phyloP scores from a whole-genome alignment of 2,113 vertebrate genomes.

The Melanocharis versteri region DNA sequence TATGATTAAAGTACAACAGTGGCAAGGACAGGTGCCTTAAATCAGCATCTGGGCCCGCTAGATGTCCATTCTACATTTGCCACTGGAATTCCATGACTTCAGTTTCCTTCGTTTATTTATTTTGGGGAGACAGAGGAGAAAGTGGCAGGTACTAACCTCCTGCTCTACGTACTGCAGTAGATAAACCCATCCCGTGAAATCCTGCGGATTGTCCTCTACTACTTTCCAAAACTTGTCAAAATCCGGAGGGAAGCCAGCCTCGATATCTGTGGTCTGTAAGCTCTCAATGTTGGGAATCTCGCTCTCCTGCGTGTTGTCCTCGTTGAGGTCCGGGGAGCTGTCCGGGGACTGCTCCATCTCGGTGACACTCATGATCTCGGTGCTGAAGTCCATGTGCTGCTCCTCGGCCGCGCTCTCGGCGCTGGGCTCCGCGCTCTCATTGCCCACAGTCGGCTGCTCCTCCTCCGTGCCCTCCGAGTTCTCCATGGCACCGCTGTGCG shows the following conservation, averaged over 20 bases:
- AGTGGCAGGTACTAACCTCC: conserved; percentile 80
- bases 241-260: conserved; percentile 82
- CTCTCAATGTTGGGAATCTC: conserved; percentile 60
- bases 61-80: neutral
- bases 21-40: neutral
- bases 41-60: neutral
- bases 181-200: conserved; percentile 98
- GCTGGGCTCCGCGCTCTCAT: conserved; percentile 30
- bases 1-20: neutral
- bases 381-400: conserved; percentile 71
- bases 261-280: conserved; percentile 65
- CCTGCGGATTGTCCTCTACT: conserved; percentile 92
- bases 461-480: conserved; percentile 61
- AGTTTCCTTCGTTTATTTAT: neutral
- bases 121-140: neutral
- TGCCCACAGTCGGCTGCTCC: conserved; percentile 40
- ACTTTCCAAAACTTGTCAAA: conserved; percentile 93
- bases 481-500: conserved; percentile 46
- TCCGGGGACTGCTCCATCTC: conserved; percentile 84
- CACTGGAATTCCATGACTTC: rapidly evolving
- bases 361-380: conserved; percentile 78
- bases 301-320: conserved; percentile 80
- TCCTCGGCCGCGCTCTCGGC: conserved; percentile 33
- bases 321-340: conserved; percentile 77
- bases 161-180: conserved; percentile 96